These are phyloP conservation scores for Rhineura floridana DNA, from an alignment of 2,113 vertebrate genomes.

Conservation along the genomic window DNA sequence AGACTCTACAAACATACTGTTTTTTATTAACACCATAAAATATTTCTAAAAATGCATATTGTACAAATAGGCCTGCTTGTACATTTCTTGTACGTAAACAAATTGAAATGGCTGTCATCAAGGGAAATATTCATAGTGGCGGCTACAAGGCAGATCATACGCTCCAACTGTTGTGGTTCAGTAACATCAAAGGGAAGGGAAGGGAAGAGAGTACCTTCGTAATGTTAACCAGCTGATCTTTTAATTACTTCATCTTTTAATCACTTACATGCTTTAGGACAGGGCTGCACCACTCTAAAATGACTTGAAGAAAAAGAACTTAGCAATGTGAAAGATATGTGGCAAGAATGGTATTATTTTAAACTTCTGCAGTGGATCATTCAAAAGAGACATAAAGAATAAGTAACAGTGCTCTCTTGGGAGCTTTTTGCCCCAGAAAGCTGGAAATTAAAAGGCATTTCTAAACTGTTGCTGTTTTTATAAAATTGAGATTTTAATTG, in stretches of 20 bases:
- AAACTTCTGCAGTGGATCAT: too few relatives aligned
- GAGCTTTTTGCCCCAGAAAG: too few relatives aligned
- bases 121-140: background rate
- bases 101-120: background rate
- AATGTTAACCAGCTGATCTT: background rate
- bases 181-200: background rate
- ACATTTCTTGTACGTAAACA: background rate
- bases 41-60: background rate
- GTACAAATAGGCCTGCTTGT: background rate
- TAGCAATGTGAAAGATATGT: too few relatives aligned
- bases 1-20: background rate
- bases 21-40: background rate
- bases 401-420: too few relatives aligned
- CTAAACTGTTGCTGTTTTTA: too few relatives aligned
- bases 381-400: too few relatives aligned
- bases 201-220: background rate
- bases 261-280: background rate
- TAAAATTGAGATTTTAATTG: too few relatives aligned
- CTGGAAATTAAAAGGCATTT: too few relatives aligned
- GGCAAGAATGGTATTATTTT: too few relatives aligned
- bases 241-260: background rate
- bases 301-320: background rate
- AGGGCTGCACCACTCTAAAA: background rate
- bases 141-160: background rate
- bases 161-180: too few relatives aligned